Percentiles rank a stretch among this genome's conserved stretches.
phyloP scores from a whole-genome alignment of 2,888 invertebrate species.

The Phorcus lineatus region DNA sequence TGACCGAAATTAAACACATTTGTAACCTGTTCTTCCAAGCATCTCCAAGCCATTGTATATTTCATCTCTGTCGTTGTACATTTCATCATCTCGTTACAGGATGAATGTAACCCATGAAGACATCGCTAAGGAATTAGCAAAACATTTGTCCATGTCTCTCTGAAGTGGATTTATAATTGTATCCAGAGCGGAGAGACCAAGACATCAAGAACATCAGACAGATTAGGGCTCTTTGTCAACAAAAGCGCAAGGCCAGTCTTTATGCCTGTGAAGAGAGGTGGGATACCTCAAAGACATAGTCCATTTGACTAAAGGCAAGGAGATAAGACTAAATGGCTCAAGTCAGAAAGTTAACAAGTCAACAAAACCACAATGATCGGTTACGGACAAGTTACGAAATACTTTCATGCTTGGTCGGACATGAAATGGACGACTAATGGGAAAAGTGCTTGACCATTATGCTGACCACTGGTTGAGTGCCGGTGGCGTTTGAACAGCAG shows the following conservation, averaged over 20 bases:
- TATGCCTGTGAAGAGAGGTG: background rate
- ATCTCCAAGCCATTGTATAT: background rate
- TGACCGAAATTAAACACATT: too few relatives aligned
- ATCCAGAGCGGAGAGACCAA: background rate
- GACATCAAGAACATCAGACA: background rate
- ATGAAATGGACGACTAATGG: background rate
- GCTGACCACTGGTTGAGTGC: background rate
- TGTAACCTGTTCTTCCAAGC: background rate
- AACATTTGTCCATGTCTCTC: constrained; percentile 9
- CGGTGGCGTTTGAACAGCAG: constrained; percentile 4
- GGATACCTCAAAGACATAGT: background rate
- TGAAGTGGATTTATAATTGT: constrained; percentile 8
- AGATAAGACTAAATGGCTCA: background rate
- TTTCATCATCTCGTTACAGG: constrained; percentile 1
- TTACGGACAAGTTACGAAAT: constrained; percentile 13
- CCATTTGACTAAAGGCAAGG: background rate
- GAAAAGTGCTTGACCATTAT: background rate
- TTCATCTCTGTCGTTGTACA: background rate
- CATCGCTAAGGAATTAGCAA: constrained; percentile 17
- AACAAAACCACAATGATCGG: background rate
- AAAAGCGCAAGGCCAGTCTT: background rate
- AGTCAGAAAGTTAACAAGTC: constrained; percentile 15
- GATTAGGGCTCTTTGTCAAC: background rate
- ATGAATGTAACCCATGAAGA: constrained; percentile 1
- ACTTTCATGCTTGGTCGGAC: constrained; percentile 6